phyloP scores from a whole-genome alignment of 2,113 vertebrate genomes.

The Spea multiplicata region DNA sequence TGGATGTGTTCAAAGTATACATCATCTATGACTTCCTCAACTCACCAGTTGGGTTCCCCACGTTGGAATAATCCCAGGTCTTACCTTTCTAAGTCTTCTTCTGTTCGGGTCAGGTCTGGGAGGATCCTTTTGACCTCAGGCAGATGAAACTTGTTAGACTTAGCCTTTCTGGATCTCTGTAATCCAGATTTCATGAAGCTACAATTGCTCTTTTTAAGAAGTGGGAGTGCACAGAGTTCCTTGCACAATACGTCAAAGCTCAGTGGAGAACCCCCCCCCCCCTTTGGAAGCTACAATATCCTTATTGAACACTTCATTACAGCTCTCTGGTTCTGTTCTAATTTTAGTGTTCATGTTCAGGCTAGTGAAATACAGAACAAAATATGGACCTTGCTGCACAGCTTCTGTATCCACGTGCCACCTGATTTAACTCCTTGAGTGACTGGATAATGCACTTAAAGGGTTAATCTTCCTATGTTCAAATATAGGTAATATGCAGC shows the following conservation, averaged over 20 bases:
- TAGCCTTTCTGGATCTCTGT: conserved; percentile 24
- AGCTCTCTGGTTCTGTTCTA: not conserved
- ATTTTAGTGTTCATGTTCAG: not conserved
- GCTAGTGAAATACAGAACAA: not conserved
- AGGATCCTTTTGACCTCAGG: conserved; percentile 15
- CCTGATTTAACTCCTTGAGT: too few relatives aligned
- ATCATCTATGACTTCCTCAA: not conserved
- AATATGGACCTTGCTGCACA: too few relatives aligned
- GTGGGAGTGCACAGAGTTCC: conserved; percentile 23
- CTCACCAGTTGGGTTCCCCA: not conserved
- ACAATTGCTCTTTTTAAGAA: conserved; percentile 39
- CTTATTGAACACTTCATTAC: conserved; percentile 8
- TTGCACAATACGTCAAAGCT: conserved; percentile 34
- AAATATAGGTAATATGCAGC: too few relatives aligned
- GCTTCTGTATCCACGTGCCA: too few relatives aligned
- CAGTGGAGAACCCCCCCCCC: conserved; percentile 28
- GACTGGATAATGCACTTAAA: too few relatives aligned
- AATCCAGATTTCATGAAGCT: conserved; percentile 19
- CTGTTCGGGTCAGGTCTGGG: not conserved
- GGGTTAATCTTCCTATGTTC: too few relatives aligned
- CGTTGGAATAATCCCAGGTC: not conserved
- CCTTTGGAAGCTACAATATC: conserved; percentile 14
- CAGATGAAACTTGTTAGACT: conserved; percentile 17
- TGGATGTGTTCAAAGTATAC: too few relatives aligned
- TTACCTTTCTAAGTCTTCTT: conserved; percentile 27